Evolutionary conservation across 2,113 vertebrate species (phyloP), one percentile per base, ranked within the genome.

Genomic region (Hippopotamus amphibius): DNA sequence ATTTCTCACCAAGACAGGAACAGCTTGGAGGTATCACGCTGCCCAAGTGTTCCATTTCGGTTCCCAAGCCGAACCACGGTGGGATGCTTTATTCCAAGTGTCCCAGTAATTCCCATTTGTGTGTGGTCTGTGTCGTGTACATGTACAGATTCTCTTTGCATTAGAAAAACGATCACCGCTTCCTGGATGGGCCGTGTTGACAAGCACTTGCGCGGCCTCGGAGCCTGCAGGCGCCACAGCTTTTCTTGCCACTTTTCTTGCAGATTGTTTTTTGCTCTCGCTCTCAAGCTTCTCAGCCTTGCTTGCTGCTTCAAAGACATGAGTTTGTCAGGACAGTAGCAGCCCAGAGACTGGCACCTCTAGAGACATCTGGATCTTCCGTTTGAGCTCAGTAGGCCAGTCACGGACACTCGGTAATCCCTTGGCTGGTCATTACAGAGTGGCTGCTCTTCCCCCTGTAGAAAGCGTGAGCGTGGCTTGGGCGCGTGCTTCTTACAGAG

Each of bases 261-360:
- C 97, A 98, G 98, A 97, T 98, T 69, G 98, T 95, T 17, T 97
- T 98, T 76, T 97, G 97, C 69, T 95, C 98, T 94, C 80, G 61
- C 94, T 85, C 97, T 33, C 96, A 55, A 93, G 98, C 98, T 77
- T 63, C 98, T 82, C 96, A 80, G 94, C 97, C 98, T 97, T 97
- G 98, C 96, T 97, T 97, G 81, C 92, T 98, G 96, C 98, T 98
- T 63, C 98, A 98, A 26, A 98, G 97, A 96, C 97, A 96, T 96
- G 97, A 98, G 97, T 97, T 97, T 97, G 98, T 98, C 88, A 97
- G 97, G 92, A 97, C 98, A 46, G 97, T 98, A 50, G 98, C 98
- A 26, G 97, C 97, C 55, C 98, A 97, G 33, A 98, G 97, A 93
- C 95, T 98, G 94, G 88, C 97, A 37, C 96, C 97, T 15, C 14